These are phyloP conservation scores for Lymantria monacha DNA, from an alignment of 2,888 invertebrate genomes.

Conservation along the genomic window DNA sequence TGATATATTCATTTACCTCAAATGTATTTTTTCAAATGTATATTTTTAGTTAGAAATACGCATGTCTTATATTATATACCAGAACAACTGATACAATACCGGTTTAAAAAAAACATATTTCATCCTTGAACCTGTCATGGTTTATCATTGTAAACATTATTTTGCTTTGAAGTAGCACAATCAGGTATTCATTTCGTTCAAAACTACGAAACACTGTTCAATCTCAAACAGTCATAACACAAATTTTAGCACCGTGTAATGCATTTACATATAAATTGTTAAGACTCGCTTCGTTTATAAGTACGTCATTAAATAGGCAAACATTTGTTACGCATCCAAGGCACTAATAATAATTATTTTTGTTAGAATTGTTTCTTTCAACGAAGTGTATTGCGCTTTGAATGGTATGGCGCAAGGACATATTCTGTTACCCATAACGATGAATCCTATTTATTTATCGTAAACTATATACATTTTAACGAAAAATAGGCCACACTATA, in stretches of 20 bases:
- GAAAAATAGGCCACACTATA: no score
- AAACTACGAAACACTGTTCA: slow-evolving; percentile 1
- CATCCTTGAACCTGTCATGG: background rate
- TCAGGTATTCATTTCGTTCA: slow-evolving; percentile 2
- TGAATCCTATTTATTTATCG: slow-evolving; percentile 3
- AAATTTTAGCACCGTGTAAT: slow-evolving; percentile 2
- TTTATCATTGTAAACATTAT: background rate
- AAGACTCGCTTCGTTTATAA: slow-evolving; percentile 1
- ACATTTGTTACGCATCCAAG: slow-evolving; percentile 16
- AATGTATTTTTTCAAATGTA: no score
- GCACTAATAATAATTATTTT: slow-evolving; percentile 11
- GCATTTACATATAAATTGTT: slow-evolving; percentile 1
- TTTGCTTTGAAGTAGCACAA: background rate
- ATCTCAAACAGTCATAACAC: background rate
- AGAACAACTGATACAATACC: no score
- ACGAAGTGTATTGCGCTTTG: background rate
- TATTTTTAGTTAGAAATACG: no score
- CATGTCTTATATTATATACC: no score
- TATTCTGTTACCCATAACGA: background rate
- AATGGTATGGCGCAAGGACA: background rate
- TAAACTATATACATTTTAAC: no score
- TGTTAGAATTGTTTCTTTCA: slow-evolving; percentile 4
- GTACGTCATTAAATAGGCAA: slow-evolving; percentile 11
- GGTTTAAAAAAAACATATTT: slow-evolving; percentile 1
- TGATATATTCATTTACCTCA: no score